Evolutionary conservation across 2,888 invertebrate genomes (phyloP).

Genomic region (Argynnis bischoffii): DNA sequence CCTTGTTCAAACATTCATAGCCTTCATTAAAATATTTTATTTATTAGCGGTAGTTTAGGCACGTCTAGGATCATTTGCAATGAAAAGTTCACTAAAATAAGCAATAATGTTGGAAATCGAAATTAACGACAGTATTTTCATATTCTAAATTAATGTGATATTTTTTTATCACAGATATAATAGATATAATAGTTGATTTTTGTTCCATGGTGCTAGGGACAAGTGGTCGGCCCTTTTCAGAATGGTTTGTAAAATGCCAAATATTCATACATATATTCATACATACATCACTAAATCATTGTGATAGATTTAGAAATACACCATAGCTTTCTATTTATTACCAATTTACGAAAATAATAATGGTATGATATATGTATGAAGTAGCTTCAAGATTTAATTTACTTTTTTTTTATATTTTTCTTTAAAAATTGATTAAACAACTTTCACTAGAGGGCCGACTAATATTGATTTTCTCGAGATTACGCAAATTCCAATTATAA

Average conservation of each 20-base stretch:
- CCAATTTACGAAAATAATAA: too few species aligned
- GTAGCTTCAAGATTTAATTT: too few species aligned
- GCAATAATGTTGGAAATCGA: conserved; percentile 62
- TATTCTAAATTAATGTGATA: conserved; percentile 78
- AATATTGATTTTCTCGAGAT: too few species aligned
- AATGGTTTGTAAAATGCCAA: neutral
- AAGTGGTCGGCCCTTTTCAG: conserved; percentile 8
- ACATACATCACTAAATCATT: too few species aligned
- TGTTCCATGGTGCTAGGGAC: conserved; percentile 24
- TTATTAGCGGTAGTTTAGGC: conserved; percentile 71
- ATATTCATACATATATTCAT: too few species aligned
- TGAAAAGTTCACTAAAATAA: conserved; percentile 56
- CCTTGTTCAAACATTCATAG: conserved; percentile 2
- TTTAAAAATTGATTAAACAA: too few species aligned
- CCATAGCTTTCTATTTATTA: too few species aligned
- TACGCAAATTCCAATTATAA: neutral
- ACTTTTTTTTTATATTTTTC: too few species aligned
- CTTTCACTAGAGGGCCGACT: too few species aligned
- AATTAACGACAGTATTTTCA: conserved; percentile 64
- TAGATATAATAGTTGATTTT: conserved; percentile 18
- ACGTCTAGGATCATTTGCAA: conserved; percentile 64
- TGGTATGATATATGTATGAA: too few species aligned
- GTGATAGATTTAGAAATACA: too few species aligned
- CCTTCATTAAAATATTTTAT: conserved; percentile 44
- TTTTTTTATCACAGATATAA: conserved; percentile 59